Evolutionary conservation across 2,888 invertebrate species (phyloP).

Genomic region (Chesias legatella): DNA sequence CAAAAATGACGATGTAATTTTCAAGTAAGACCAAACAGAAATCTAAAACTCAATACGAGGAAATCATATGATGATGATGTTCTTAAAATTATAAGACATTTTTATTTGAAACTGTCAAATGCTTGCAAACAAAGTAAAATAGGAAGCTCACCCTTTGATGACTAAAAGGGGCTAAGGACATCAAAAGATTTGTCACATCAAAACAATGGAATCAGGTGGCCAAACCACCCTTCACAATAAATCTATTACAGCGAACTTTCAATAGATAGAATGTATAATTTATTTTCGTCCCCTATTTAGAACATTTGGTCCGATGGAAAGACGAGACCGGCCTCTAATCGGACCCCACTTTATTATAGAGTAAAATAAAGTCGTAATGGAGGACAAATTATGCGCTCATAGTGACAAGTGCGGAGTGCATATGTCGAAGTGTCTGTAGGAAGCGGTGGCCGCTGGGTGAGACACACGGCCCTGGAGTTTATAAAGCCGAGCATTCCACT

Average conservation of each 20-base stretch:
- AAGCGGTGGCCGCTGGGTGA: slow-evolving; percentile 41
- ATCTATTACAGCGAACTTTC: slow-evolving; percentile 67
- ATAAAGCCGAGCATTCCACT: background rate
- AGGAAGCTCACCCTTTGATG: too few species aligned
- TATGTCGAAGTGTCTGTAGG: slow-evolving; percentile 73
- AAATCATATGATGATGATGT: too few species aligned
- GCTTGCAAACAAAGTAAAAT: too few species aligned
- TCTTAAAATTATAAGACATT: too few species aligned
- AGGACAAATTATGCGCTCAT: slow-evolving; percentile 71
- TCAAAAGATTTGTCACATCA: slow-evolving; percentile 30
- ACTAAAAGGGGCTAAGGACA: slow-evolving; percentile 15
- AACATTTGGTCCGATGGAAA: slow-evolving; percentile 72
- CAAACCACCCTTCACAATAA: slow-evolving; percentile 48
- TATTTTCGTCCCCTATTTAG: slow-evolving; percentile 50
- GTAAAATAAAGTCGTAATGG: slow-evolving; percentile 67
- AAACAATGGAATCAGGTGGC: slow-evolving; percentile 56
- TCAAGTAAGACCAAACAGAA: too few species aligned
- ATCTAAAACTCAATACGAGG: too few species aligned
- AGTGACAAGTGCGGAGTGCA: slow-evolving; percentile 72
- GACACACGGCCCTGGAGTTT: slow-evolving; percentile 37
- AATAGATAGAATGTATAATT: slow-evolving; percentile 76
- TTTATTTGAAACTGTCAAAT: too few species aligned
- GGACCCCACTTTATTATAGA: slow-evolving; percentile 67
- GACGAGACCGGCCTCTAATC: slow-evolving; percentile 72
- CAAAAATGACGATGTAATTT: too few species aligned